phyloP scores from a whole-genome alignment of 2,113 vertebrate genomes.

The Anolis carolinensis region DNA sequence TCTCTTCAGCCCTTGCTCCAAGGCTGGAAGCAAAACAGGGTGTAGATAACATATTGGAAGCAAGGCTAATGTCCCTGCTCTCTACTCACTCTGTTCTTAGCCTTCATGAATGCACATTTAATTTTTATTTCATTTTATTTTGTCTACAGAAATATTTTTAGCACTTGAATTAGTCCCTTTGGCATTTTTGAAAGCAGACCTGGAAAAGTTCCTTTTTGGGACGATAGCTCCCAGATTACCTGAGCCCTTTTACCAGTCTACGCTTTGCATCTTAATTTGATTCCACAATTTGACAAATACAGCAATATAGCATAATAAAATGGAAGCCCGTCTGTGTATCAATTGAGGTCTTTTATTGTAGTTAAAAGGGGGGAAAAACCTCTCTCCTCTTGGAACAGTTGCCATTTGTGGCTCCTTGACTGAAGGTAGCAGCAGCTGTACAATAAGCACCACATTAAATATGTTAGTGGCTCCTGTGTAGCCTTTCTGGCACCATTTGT shows the following conservation, averaged over 20 bases:
- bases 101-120: background rate
- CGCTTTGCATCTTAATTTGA: background rate
- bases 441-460: constrained; percentile 61
- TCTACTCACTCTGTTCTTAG: background rate
- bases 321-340: constrained; percentile 32
- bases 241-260: background rate
- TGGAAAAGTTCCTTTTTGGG: background rate
- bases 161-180: background rate
- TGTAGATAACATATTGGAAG: background rate
- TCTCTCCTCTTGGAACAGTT: constrained; percentile 58
- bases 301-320: constrained; percentile 31
- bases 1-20: background rate
- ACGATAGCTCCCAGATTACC: too few species aligned
- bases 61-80: background rate
- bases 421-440: constrained; percentile 49
- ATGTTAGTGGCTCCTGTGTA: constrained; percentile 52
- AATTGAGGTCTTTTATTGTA: constrained; percentile 27
- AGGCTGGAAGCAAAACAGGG: background rate
- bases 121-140: background rate
- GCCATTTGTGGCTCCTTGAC: constrained; percentile 57
- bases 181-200: background rate
- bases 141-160: background rate
- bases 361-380: background rate
- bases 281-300: constrained; percentile 24
- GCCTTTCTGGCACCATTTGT: constrained; percentile 59